Base-by-base conservation (phyloP, 2,888 invertebrate species). In the Volucella inflata region DNA sequence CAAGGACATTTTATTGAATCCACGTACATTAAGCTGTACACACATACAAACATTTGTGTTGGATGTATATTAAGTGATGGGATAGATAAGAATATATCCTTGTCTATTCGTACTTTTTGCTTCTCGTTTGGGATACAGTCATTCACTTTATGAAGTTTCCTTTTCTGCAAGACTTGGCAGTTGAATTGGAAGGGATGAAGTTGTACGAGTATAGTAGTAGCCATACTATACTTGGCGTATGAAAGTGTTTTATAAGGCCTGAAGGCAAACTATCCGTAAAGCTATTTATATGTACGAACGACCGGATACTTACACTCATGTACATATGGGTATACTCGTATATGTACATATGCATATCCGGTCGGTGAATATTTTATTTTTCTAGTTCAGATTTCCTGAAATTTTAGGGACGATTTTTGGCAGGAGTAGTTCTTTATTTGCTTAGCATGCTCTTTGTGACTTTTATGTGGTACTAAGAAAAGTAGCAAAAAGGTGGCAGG, bases 1-100 rank as follows among this genome's bases (percentile, higher is more conserved):
- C 83, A 83, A 81, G 81, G 81, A 85, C 81, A 85, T 81, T 84
- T 30, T 85, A 81, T 85, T 85, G 72, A 85, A 81, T 81, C 71
- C 50, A 76, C 80, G 67, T 85, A 75, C 72, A 55, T 36, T 36
- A 10, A 30, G n/a, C 16, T 57, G 44, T 17, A 42, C n/a, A 17
- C 12, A 21, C 16, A 57, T 8, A 40, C 50, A 48, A 8, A 62
- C 36, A 17, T 44, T 40, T 51, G 44, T 42, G 46, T n/a, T 8
- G 10, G 53, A 17, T 60, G 44, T 9, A 44, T 64, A 48, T 53
- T 64, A 30, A 21, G 16, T 55, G 62, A 57, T 64, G 59, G 50
- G 48, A 67, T 77, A 68, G 76, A 77, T 68, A 60, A 59, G 60
- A 44, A 60, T 77, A 53, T 57, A 59, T 76, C 48, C 55, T 57